Base-by-base conservation (phyloP, 2,113 vertebrate genomes). In the Cyanocitta stelleri region DNA sequence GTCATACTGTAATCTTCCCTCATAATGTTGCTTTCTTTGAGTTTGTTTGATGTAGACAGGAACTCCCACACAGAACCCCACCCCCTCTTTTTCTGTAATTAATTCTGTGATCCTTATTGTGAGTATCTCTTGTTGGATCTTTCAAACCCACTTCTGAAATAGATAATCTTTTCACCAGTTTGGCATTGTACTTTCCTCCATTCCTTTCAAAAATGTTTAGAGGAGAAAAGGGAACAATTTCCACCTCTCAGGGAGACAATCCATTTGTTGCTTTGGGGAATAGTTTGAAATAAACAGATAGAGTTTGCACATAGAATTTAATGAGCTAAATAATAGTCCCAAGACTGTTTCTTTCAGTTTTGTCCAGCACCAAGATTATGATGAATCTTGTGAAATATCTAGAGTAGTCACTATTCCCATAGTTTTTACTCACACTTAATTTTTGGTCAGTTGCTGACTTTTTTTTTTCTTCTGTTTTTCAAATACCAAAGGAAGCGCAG, bases 371-470 rank as follows among this genome's bases (percentile, higher is more conserved):
- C 46, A 54, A 73, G 62, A 64, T 93, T 85, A 67, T 46, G 76
- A 69, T 84, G 73, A 73, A 85, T 41, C 90, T 89, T 82, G 83
- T 91, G 69, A 96, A 96, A 91, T 90, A 55, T 83, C 86, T 85
- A 11, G 33, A 61, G 41, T 55, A 88, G 48, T 48, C 9, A 2
- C 61, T 84, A 6, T 94, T 80, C 39, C 33, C 82, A 32, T 79
- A 90, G 30, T 83, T 82, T 69, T 95, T 91, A 58, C 35, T 93
- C 76, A 75, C 77, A 44, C 49, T 86, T 85, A 61, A 56, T 94
- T 91, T 95, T 93, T 61, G 66, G 78, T 85, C 32, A 5, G 14
- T 97, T 95, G 37, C 35, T 87, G 63, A 21, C 27, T n/a, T 58
- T 35, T 84, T 84, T 37, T 74, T 63, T 66, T 3, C 41, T 87